Conservation (phyloP, 1,140 invertebrate genomes). For the Cryptotermes secundus region DNA sequence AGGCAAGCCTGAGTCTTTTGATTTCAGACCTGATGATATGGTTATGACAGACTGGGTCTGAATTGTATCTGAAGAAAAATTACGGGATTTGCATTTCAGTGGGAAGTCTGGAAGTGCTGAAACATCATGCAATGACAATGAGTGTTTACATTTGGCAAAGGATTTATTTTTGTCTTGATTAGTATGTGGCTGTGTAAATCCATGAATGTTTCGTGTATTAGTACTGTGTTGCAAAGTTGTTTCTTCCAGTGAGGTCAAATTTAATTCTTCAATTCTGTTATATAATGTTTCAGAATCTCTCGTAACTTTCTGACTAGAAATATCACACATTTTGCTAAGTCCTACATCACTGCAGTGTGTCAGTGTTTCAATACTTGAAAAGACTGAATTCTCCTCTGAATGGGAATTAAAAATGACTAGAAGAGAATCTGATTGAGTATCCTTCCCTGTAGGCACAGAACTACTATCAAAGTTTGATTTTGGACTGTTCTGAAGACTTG, state of each 20-base stretch:
- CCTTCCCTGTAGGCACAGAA: not conserved
- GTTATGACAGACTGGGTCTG: slow-evolving; percentile 20
- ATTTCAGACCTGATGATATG: slow-evolving; percentile 18
- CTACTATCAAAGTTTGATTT: not conserved
- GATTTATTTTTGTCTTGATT: not conserved
- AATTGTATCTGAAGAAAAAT: slow-evolving; percentile 23
- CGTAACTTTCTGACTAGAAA: not conserved
- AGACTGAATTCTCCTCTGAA: too few species aligned
- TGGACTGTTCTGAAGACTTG: not conserved
- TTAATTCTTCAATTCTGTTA: not conserved
- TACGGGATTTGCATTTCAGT: not conserved
- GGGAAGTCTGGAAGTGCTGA: not conserved
- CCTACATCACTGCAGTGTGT: not conserved
- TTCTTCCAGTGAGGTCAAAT: not conserved
- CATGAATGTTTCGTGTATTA: too few species aligned
- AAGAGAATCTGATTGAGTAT: too few species aligned
- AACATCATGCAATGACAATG: not conserved
- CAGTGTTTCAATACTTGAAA: not conserved
- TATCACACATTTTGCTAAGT: not conserved
- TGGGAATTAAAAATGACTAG: too few species aligned
- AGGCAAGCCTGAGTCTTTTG: slow-evolving; percentile 29
- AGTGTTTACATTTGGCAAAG: not conserved
- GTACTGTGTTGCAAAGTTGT: not conserved
- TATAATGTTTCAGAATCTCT: not conserved
- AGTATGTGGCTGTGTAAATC: not conserved